Evolutionary conservation across 1,140 invertebrate species (phyloP).

Genomic region (Bombus vancouverensis): DNA sequence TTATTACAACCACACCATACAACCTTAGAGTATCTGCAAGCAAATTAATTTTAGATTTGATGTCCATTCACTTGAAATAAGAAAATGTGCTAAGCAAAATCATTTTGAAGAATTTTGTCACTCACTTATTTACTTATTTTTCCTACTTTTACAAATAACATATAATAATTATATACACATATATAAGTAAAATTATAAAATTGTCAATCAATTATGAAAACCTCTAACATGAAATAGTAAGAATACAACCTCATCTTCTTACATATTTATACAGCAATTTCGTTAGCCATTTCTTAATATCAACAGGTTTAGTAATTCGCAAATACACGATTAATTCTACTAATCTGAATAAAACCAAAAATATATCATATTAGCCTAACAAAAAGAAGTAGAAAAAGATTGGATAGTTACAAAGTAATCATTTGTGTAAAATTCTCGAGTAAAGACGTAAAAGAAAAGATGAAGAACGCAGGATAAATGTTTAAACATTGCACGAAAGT

Average conservation of each 20-base stretch:
- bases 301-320: background rate
- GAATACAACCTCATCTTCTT: background rate
- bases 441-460: background rate
- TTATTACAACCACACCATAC: background rate
- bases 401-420: background rate
- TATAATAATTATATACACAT: no score
- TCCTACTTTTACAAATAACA: background rate
- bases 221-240: background rate
- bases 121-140: background rate
- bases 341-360: background rate
- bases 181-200: background rate
- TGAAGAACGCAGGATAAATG: background rate
- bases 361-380: background rate
- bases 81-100: background rate
- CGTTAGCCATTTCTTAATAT: background rate
- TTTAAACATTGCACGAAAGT: conserved; percentile 19
- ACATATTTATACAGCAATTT: background rate
- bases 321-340: background rate
- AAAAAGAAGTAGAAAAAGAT: background rate
- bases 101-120: background rate
- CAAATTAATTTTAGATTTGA: background rate
- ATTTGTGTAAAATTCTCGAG: background rate
- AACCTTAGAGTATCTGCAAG: background rate
- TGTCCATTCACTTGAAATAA: background rate
- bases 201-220: background rate